These are phyloP conservation scores for Parazoanthus swiftii DNA, from an alignment of 92 coral and sea anemone genomes.

Conservation along the genomic window DNA sequence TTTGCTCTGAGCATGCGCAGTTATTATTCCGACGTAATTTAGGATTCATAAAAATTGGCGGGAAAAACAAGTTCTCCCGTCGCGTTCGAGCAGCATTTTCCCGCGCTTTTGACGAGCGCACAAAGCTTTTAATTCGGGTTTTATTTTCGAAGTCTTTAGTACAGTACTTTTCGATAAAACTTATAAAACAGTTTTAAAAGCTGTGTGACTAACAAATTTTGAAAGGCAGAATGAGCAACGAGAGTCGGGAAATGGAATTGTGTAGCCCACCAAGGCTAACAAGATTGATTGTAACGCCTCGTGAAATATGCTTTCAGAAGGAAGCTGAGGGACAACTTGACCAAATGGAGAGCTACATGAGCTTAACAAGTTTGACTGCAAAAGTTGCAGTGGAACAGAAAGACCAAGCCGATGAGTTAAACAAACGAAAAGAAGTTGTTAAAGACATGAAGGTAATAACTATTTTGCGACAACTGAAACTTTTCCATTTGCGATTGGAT, in stretches of 20 bases:
- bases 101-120: conserved; percentile 1
- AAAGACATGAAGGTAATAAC: conserved; percentile 8
- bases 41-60: background rate
- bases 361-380: conserved; percentile 31
- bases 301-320: background rate
- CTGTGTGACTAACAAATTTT: background rate
- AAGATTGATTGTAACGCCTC: conserved; percentile 13
- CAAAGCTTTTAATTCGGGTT: background rate
- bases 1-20: too few relatives aligned
- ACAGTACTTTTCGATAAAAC: too few relatives aligned
- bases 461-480: background rate
- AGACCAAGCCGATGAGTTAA: conserved; percentile 25
- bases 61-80: background rate
- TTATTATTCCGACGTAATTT: too few relatives aligned
- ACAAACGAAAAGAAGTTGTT: conserved; percentile 14
- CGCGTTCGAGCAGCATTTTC: background rate
- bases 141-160: background rate
- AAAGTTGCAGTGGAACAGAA: conserved; percentile 30
- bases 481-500: too few relatives aligned
- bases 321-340: background rate
- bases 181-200: too few relatives aligned
- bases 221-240: background rate
- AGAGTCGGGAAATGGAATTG: background rate
- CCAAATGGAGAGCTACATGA: background rate
- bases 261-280: conserved; percentile 28